Conservation (phyloP, 1,140 invertebrate species). For the Drosophila pseudoananassae region DNA sequence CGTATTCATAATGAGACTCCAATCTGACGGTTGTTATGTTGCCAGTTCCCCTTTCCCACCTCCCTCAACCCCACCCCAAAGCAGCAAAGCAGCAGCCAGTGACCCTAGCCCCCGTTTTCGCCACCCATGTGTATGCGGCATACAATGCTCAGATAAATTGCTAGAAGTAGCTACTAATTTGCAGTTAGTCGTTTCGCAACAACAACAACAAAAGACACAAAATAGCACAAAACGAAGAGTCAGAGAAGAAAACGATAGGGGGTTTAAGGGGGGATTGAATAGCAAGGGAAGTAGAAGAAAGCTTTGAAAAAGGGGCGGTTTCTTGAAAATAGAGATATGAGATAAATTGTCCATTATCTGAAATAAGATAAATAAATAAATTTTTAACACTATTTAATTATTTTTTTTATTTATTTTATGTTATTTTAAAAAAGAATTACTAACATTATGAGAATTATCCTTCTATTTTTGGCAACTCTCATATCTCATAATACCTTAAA, state of each 20-base stretch:
- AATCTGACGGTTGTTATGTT: slow-evolving; percentile 43
- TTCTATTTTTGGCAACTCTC: no score
- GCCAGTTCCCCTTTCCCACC: not conserved
- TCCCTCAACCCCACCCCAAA: not conserved
- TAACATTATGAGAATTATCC: no score
- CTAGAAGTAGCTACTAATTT: slow-evolving; percentile 79
- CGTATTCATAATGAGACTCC: slow-evolving; percentile 71
- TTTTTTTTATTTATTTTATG: no score
- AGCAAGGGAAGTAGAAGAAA: not conserved
- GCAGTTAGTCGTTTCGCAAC: slow-evolving; percentile 67
- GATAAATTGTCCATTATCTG: no score
- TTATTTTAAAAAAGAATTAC: no score
- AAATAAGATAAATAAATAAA: no score
- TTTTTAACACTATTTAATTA: no score
- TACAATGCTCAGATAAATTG: slow-evolving; percentile 73
- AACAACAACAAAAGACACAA: slow-evolving; percentile 6
- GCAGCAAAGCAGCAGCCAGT: not conserved
- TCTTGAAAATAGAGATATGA: no score
- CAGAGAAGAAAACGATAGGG: slow-evolving; percentile 20
- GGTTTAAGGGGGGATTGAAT: slow-evolving; percentile 10
- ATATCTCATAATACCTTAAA: no score
- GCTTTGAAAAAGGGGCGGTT: not conserved
- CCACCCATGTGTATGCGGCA: slow-evolving; percentile 2
- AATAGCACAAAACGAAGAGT: slow-evolving; percentile 12
- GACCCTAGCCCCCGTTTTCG: not conserved